Base-by-base conservation (phyloP, 2,797 vertebrate species). In the Cynopterus sphinx region DNA sequence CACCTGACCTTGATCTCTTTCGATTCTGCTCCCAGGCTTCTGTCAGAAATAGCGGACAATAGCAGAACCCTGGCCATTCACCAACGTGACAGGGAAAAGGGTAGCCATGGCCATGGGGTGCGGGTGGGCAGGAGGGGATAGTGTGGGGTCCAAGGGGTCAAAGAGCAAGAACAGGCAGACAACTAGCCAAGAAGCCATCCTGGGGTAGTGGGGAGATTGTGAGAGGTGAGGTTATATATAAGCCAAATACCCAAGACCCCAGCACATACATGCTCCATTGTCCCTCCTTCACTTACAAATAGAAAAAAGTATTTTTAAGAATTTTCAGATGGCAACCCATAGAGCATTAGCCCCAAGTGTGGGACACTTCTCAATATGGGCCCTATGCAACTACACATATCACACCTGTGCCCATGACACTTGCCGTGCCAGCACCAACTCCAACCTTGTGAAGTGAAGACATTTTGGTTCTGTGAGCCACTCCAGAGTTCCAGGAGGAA, bases 231-330 rank as follows among this genome's bases (percentile, higher is more conserved):
- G 28, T 9, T 13, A 4, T 2, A 5, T 0, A 2, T 33, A 31
- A 10, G 11, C 7, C 1, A 9, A 28, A 13, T 24, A 6, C 86
- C 6, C 0, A 1, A 22, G 11, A 12, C 13, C 19, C 4, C 28
- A 17, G 16, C 8, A 15, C 24, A 70, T n/a, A 0, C 68, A n/a
- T 3, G 17, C 22, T 6, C 9, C 41, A 55, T 61, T n/a, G 36
- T n/a, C 26, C 21, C 46, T n/a, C 65, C 57, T 74, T 94, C 9
- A 84, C 17, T 49, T 28, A 55, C 53, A 91, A 67, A 67, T 36
- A 36, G 21, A 61, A 61, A 57, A 41, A 59, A 67, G 57, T 39
- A 39, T 17, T 39, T 33, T 46, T 41, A 51, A 68, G 63, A 84
- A 49, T 96, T 82, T 93, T 12, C 65, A 63, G 70, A 70, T 10